phyloP scores from a whole-genome alignment of 2,113 vertebrate species.

The Crypturellus undulatus region DNA sequence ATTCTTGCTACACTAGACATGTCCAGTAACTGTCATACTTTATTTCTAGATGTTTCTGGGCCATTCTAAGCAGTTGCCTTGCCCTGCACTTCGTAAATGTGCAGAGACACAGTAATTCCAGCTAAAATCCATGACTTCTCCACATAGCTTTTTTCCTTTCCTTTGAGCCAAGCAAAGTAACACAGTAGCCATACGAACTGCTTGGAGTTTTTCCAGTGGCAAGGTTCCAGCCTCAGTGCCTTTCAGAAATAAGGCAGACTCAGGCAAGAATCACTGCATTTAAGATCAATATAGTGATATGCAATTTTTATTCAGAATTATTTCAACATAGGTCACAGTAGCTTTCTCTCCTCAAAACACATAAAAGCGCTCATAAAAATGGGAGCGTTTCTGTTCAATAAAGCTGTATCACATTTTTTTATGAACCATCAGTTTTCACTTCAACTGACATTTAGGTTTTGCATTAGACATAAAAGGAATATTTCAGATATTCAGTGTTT shows the following conservation, averaged over 20 bases:
- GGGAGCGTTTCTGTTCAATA: neutral
- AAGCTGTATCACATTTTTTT: neutral
- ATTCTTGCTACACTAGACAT: neutral
- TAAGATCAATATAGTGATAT: neutral
- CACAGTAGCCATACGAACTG: conserved; percentile 22
- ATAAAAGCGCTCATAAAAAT: neutral
- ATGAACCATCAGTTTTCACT: neutral
- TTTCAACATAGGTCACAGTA: neutral
- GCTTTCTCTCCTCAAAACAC: neutral
- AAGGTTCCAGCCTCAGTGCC: neutral
- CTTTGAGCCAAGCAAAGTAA: conserved; percentile 49
- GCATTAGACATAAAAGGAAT: neutral
- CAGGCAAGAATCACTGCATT: neutral
- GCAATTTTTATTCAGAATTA: neutral
- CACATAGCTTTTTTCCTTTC: conserved; percentile 17
- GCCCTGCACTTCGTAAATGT: neutral
- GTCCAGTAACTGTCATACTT: neutral
- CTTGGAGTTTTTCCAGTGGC: conserved; percentile 3
- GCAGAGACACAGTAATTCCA: neutral
- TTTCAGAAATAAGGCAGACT: conserved; percentile 16
- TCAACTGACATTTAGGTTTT: neutral
- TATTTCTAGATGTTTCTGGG: neutral
- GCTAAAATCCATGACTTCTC: neutral
- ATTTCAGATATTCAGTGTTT: neutral
- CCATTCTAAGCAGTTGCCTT: neutral